Conservation (phyloP, 1,140 invertebrate genomes). For the Drosophila eugracilis region DNA sequence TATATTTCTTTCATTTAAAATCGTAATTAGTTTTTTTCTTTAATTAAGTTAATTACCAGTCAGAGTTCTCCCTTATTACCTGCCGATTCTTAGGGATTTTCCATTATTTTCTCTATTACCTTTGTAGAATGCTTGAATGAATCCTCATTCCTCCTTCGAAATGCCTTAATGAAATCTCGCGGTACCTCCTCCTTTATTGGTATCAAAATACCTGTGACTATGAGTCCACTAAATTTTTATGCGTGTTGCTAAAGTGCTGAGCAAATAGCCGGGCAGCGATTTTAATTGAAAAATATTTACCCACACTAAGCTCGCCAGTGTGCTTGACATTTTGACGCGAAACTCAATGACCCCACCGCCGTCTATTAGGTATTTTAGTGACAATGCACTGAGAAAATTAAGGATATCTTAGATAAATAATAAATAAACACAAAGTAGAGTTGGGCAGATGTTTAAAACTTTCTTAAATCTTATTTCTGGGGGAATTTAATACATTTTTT, state of each 20-base stretch:
- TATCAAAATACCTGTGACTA: constrained; percentile 24
- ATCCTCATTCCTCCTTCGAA: constrained; percentile 8
- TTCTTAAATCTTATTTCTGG: too few species aligned
- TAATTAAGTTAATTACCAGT: neutral
- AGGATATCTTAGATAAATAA: too few species aligned
- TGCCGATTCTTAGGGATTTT: neutral
- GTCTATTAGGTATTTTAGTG: constrained; percentile 35
- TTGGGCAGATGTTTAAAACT: too few species aligned
- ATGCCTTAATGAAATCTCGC: constrained; percentile 34
- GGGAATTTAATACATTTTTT: neutral
- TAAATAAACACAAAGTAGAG: too few species aligned
- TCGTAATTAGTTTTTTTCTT: neutral
- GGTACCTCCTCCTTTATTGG: too few species aligned
- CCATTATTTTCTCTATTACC: constrained; percentile 24
- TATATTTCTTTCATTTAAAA: too few species aligned
- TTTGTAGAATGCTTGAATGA: neutral
- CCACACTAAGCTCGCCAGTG: constrained; percentile 47
- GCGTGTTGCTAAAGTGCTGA: constrained; percentile 70
- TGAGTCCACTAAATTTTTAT: constrained; percentile 73
- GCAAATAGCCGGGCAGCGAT: constrained; percentile 71
- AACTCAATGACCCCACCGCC: constrained; percentile 13
- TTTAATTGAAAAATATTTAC: constrained; percentile 81
- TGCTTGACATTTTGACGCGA: constrained; percentile 72
- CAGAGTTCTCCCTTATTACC: neutral
- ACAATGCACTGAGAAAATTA: constrained; percentile 4